Evolutionary conservation across 2,113 vertebrate genomes (phyloP).

Genomic region (Nipponia nippon): DNA sequence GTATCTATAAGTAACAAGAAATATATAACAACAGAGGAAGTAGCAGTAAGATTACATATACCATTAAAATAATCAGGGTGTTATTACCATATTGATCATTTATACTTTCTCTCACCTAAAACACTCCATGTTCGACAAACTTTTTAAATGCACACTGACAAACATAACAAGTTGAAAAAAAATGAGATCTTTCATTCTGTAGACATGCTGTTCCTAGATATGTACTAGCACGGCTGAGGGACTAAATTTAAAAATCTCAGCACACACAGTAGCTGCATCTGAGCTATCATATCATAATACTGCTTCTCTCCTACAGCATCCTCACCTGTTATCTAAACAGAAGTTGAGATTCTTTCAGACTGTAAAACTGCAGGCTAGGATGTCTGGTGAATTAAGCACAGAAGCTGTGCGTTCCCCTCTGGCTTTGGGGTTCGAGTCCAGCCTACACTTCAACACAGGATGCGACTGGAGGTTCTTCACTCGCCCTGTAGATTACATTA

Average conservation of each 20-base stretch:
- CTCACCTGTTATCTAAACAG: conserved; percentile 45
- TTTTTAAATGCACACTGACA: not conserved
- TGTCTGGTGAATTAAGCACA: conserved; percentile 15
- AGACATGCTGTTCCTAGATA: not conserved
- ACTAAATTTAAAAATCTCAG: conserved; percentile 38
- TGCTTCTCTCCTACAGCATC: conserved; percentile 16
- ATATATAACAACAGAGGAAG: not conserved
- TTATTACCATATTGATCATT: not conserved
- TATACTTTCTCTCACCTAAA: not conserved
- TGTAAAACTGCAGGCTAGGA: not conserved
- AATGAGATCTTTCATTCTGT: not conserved
- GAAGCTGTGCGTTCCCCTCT: not conserved
- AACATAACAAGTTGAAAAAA: not conserved
- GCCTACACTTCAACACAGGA: not conserved
- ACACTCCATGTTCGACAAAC: not conserved
- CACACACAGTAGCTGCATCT: not conserved
- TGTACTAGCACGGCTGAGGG: not conserved
- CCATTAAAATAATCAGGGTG: conserved; percentile 12
- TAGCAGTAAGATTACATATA: not conserved
- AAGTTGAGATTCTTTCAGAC: conserved; percentile 13
- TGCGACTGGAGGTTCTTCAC: not conserved
- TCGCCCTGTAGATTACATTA: not conserved
- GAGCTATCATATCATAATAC: not conserved
- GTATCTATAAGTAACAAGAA: conserved; percentile 53
- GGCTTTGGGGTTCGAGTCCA: not conserved